Base-by-base conservation (phyloP, 2,113 vertebrate species). In the Pampusana beccarii region DNA sequence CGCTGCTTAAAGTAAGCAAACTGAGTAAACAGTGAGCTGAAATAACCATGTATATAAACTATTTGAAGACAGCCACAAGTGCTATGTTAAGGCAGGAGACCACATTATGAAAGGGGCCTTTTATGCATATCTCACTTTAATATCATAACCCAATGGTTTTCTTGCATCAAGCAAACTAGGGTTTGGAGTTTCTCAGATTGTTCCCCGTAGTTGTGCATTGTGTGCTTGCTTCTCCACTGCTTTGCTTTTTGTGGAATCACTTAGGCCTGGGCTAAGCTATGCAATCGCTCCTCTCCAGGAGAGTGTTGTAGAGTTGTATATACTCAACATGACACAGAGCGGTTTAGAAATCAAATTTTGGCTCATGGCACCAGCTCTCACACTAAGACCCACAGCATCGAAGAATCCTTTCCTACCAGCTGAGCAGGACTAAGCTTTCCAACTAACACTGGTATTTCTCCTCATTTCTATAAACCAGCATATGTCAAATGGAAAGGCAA, bases 371-470 rank as follows among this genome's bases (percentile, higher is more conserved):
- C 28, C 66, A 89, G 21, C 44, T 92, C 34, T 78, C 57, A 61
- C 83, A 61, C 17, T 36, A 71, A 79, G 80, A 86, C 31, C 34
- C 69, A 56, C 50, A 71, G 50, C 66, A 82, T 3, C 0, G 0
- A 96, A 36, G 74, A 86, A 71, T 77, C 73, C 51, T 81, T 84
- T 92, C n/a, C 53, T 71, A 66, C 44, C 48, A 71, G 53, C 33
- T 67, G 65, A 86, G 66, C 38, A 70, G 54, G n/a, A 53, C 46
- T 74, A 48, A 74, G 25, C 80, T 95, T 91, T 79, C 66, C 83
- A 75, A 5, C 38, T 66, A 86, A 42, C 5, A 10, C 12, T 23
- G 42, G 9, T 36, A 20, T 26, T 84, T 88, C 54, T 34, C 20
- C 18, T 74, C 4, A 6, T 74, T 91, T 92, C 56, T 83, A 67